phyloP scores from a whole-genome alignment of 2,113 vertebrate genomes.

The Eulacestoma nigropectus region DNA sequence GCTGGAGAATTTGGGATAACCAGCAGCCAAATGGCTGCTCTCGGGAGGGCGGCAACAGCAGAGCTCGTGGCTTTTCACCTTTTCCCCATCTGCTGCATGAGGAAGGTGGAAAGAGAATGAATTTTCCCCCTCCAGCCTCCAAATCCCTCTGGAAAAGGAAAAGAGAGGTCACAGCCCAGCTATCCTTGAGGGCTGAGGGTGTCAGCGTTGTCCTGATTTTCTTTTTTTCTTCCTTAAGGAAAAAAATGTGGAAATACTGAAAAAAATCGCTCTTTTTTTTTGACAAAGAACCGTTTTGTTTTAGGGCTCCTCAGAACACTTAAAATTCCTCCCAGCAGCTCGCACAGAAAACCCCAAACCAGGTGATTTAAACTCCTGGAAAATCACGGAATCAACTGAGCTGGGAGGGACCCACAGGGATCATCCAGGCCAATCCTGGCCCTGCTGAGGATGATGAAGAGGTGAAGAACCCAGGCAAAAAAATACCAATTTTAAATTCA shows the following conservation, averaged over 20 bases:
- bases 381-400: neutral
- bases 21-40: neutral
- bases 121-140: neutral
- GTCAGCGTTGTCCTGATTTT: fast-evolving
- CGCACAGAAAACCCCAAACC: neutral
- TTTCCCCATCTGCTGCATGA: neutral
- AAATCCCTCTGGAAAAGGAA: neutral
- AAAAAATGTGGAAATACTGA: neutral
- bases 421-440: neutral
- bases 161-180: neutral
- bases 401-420: neutral
- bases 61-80: neutral
- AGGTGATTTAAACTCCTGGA: neutral
- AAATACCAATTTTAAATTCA: neutral
- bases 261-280: neutral
- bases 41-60: neutral
- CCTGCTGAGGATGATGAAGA: neutral
- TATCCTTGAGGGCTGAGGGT: neutral
- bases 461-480: neutral
- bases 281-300: neutral
- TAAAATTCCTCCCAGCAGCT: neutral
- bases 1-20: neutral
- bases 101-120: neutral
- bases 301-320: neutral
- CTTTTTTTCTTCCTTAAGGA: neutral